These are phyloP conservation scores for Adelphocoris suturalis DNA, from an alignment of 2,888 invertebrate genomes.

Conservation along the genomic window DNA sequence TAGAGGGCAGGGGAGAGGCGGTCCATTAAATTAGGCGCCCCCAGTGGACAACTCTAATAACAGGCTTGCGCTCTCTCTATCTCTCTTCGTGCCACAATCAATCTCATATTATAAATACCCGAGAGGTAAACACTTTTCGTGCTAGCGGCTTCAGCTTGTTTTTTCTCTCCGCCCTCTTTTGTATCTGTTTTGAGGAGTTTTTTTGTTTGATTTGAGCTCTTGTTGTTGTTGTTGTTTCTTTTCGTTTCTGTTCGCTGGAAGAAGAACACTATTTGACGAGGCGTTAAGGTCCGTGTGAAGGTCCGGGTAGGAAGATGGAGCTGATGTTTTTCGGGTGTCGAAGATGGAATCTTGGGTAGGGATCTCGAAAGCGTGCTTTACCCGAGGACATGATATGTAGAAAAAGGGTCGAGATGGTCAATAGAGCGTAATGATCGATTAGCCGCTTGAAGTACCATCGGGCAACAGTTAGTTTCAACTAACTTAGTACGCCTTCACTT, in stretches of 20 bases:
- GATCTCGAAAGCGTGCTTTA: background rate
- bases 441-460: too few relatives aligned
- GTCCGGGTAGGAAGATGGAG: background rate
- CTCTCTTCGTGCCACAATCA: constrained; percentile 69
- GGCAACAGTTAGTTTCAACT: too few relatives aligned
- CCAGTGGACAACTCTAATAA: constrained; percentile 71
- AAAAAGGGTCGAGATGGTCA: background rate
- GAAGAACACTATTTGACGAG: constrained; percentile 34
- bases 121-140: constrained; percentile 71
- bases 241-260: background rate
- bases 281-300: constrained; percentile 33
- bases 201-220: constrained; percentile 27
- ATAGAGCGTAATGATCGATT: background rate
- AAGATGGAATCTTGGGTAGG: background rate
- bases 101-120: constrained; percentile 71
- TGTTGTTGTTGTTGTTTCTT: background rate
- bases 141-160: constrained; percentile 67
- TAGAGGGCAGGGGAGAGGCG: constrained; percentile 7
- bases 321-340: background rate
- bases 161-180: constrained; percentile 53
- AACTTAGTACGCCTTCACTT: too few relatives aligned
- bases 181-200: constrained; percentile 35
- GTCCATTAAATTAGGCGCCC: constrained; percentile 70
- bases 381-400: background rate
- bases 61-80: constrained; percentile 67